Conservation (phyloP, 2,113 vertebrate species). For the Plestiodon gilberti region DNA sequence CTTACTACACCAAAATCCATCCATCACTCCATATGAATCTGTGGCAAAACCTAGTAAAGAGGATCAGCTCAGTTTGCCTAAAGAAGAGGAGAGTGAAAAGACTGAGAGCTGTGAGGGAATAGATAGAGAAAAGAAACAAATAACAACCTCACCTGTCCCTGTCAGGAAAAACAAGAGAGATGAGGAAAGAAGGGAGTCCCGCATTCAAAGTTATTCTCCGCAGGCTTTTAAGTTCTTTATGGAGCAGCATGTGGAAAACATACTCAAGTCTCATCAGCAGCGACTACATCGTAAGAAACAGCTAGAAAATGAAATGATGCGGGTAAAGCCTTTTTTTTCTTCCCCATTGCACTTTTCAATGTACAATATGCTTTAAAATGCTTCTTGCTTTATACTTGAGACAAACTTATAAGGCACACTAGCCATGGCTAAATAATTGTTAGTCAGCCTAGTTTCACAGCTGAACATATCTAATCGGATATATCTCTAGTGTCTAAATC, state of each 20-base stretch:
- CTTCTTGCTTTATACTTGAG: background rate
- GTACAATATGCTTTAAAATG: background rate
- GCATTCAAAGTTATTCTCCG: conserved; percentile 91
- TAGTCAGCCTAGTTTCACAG: background rate
- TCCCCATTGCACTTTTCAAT: background rate
- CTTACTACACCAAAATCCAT: conserved; percentile 83
- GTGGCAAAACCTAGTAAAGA: conserved; percentile 74
- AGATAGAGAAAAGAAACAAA: conserved; percentile 96
- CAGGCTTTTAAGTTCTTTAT: conserved; percentile 99
- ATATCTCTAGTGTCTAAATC: background rate
- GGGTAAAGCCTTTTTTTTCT: conserved; percentile 80
- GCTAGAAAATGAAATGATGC: conserved; percentile 96
- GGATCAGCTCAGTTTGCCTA: conserved; percentile 65
- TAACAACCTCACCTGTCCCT: conserved; percentile 94
- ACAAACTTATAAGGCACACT: background rate
- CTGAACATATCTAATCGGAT: no score
- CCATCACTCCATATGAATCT: conserved; percentile 72
- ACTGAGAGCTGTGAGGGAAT: conserved; percentile 63
- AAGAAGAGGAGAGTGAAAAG: conserved; percentile 81
- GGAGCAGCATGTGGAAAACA: conserved; percentile 98
- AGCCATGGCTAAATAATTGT: background rate
- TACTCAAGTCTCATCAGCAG: conserved; percentile 95
- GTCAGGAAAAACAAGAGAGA: conserved; percentile 92
- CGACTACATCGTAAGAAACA: conserved; percentile 95
- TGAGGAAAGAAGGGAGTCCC: conserved; percentile 89